Conservation (phyloP, 2,113 vertebrate genomes). For the Pollachius pollachius region DNA sequence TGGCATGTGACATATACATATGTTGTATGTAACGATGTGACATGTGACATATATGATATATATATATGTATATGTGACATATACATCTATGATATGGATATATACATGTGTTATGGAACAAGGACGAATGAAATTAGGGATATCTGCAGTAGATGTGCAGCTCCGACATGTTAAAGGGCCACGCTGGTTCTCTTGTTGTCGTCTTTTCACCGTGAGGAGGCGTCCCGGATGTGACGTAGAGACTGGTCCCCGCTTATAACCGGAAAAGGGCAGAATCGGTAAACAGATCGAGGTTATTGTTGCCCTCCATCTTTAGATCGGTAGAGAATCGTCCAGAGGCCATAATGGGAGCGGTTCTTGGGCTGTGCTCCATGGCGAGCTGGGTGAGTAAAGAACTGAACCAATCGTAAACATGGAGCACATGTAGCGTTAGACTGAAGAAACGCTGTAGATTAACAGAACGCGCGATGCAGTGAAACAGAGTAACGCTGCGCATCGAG, state of each 20-base stretch:
- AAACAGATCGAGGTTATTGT: neutral
- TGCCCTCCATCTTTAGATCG: neutral
- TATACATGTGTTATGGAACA: too few relatives aligned
- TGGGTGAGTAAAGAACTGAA: slow-evolving; percentile 76
- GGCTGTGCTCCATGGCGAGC: slow-evolving; percentile 92
- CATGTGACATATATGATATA: too few relatives aligned
- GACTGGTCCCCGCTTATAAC: neutral
- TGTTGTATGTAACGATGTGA: too few relatives aligned
- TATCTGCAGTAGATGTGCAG: too few relatives aligned
- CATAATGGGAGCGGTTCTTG: slow-evolving; percentile 88
- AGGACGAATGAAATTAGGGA: too few relatives aligned
- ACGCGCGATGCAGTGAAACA: too few relatives aligned
- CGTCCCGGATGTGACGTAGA: neutral
- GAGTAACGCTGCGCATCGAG: slow-evolving; percentile 1
- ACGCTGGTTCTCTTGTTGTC: too few relatives aligned
- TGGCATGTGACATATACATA: too few relatives aligned
- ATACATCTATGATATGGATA: too few relatives aligned
- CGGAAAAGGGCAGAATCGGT: neutral
- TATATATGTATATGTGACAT: too few relatives aligned
- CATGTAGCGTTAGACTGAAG: neutral
- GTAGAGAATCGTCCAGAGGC: neutral
- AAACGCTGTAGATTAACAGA: slow-evolving; percentile 39
- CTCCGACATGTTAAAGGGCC: too few relatives aligned
- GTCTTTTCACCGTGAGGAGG: neutral
- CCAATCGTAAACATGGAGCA: neutral